A percentile compares a stretch with the other conserved stretches of the same genome.
Evolutionary conservation across 2,113 vertebrate species (phyloP).

Genomic region (Spea multiplicata): DNA sequence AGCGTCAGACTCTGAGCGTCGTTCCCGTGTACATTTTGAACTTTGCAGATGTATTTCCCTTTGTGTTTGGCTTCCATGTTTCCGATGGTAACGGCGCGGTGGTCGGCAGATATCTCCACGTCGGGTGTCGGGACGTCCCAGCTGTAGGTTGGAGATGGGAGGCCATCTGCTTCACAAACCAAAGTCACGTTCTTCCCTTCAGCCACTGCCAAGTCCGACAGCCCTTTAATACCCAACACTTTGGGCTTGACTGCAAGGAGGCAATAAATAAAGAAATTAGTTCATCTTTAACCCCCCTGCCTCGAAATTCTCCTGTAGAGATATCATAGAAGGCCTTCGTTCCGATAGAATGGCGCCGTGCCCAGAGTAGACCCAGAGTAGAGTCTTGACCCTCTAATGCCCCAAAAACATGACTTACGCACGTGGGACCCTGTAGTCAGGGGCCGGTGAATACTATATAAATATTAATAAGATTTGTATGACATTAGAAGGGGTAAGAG

Average conservation of each 20-base stretch:
- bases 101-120: background rate
- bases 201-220: background rate
- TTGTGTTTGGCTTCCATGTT: background rate
- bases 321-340: too few relatives aligned
- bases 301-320: too few relatives aligned
- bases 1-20: background rate
- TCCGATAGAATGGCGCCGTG: too few relatives aligned
- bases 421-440: too few relatives aligned
- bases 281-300: too few relatives aligned
- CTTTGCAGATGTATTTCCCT: conserved; percentile 16
- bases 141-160: conserved; percentile 2
- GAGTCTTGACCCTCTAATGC: too few relatives aligned
- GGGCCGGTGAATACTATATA: too few relatives aligned
- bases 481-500: too few relatives aligned
- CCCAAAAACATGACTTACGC: too few relatives aligned
- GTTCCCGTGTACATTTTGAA: background rate
- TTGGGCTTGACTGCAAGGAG: conserved; percentile 15
- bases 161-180: conserved; percentile 5
- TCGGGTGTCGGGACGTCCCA: background rate
- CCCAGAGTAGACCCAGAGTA: too few relatives aligned
- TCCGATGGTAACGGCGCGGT: background rate
- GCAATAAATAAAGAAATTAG: background rate
- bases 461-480: too few relatives aligned
- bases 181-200: conserved; percentile 4
- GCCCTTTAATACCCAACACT: background rate